Base-by-base conservation (phyloP, 2,797 vertebrate species). In the Lacerta bilineata region DNA sequence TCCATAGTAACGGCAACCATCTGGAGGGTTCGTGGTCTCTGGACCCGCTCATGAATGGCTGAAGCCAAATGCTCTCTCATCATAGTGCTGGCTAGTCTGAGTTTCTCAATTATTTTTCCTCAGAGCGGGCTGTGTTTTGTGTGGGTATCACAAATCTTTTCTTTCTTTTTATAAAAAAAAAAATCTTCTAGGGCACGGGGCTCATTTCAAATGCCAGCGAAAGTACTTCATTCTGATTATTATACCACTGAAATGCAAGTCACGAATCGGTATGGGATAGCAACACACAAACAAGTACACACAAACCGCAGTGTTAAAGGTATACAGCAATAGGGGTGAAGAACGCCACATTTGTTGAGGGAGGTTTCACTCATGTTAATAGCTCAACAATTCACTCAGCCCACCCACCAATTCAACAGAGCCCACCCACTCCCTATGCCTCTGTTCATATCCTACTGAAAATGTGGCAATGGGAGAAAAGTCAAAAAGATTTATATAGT, bases 1-100 rank as follows among this genome's bases (percentile, higher is more conserved):
- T 68, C 87, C 64, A 78, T 59, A 74, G 75, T 25, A 83, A 83
- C 66, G 39, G 43, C 43, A 83, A 74, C 87, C 74, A 88, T 84
- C 87, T 88, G 87, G 72, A 77, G 17, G 18, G 46, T 39, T 84
- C 74, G 25, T 74, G n/a, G 46, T 39, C 39, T 84, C 43, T 69
- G 27, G 50, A 43, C 61, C 11, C 29, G 43, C 18, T 78, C 75
- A n/a, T 59, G 18, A 50, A 55, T 23, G 61, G 43, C 43, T 50
- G 33, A 41, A 59, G 64, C 55, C 25, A 29, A 88, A 84, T 27
- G 11, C 8, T 46, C 39, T 33, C 29, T 33, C 27, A 20, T 78
- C 27, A 2, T 39, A 69, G 27, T 29, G n/a, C 27, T 17, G 41
- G 18, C 27, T n/a, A 68, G 10, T 46, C 29, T 46, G 43, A 55